Evolutionary conservation across 2,113 vertebrate genomes (phyloP).

Genomic region (Lepisosteus oculatus): DNA sequence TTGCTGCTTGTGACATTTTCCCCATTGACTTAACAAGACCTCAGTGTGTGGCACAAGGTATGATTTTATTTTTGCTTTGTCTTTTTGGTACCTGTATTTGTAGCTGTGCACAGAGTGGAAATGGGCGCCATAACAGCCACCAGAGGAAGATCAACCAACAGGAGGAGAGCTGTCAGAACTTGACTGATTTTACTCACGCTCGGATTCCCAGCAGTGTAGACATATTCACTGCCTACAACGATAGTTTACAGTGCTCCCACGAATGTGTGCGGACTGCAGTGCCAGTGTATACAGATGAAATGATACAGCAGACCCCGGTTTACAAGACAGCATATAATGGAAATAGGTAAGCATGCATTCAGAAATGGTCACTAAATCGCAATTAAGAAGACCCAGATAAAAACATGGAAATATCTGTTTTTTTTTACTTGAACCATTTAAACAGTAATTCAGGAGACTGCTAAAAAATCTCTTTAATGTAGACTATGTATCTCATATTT

Average conservation of each 20-base stretch:
- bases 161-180: slow-evolving; percentile 97
- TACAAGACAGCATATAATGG: slow-evolving; percentile 93
- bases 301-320: slow-evolving; percentile 81
- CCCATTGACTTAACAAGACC: background rate
- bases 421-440: background rate
- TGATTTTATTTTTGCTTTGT: slow-evolving; percentile 75
- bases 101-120: slow-evolving; percentile 91
- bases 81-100: slow-evolving; percentile 75
- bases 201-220: slow-evolving; percentile 92
- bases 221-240: slow-evolving; percentile 97
- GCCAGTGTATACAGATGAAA: slow-evolving; percentile 86
- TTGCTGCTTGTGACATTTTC: background rate
- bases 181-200: slow-evolving; percentile 91
- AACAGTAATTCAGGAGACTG: background rate
- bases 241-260: slow-evolving; percentile 93
- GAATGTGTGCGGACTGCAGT: slow-evolving; percentile 87
- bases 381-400: background rate
- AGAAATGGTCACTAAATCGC: background rate
- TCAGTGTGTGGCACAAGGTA: slow-evolving; percentile 55
- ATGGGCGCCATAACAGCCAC: slow-evolving; percentile 86
- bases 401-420: background rate
- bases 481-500: too few species aligned
- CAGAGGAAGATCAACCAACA: slow-evolving; percentile 95
- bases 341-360: slow-evolving; percentile 76
- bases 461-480: too few species aligned